A percentile compares a stretch with the other conserved stretches of the same genome.
Evolutionary conservation across 1,140 invertebrate species (phyloP).

Genomic region (Drosophila dunni): DNA sequence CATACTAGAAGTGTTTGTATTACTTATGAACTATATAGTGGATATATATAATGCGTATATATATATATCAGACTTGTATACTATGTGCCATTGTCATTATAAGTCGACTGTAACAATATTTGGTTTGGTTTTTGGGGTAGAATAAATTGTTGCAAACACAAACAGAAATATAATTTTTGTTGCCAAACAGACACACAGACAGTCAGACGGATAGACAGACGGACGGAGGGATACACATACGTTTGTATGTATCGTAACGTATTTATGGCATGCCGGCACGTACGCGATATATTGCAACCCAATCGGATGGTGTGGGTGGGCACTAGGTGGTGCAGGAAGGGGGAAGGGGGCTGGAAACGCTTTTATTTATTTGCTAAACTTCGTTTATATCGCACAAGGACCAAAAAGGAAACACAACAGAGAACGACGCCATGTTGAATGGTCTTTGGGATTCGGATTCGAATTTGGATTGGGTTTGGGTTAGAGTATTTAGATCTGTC

Average conservation of each 20-base stretch:
- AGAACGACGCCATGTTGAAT: slow-evolving; percentile 73
- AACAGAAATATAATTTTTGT: slow-evolving; percentile 83
- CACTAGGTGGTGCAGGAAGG: slow-evolving; percentile 2
- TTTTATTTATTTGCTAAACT: slow-evolving; percentile 80
- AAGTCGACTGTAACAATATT: slow-evolving; percentile 50
- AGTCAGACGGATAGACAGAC: slow-evolving; percentile 29
- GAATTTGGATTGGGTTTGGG: slow-evolving; percentile 7
- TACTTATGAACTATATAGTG: slow-evolving; percentile 1
- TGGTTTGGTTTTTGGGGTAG: slow-evolving; percentile 41
- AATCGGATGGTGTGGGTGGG: slow-evolving; percentile 43
- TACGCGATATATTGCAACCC: slow-evolving; percentile 82
- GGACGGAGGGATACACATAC: neutral
- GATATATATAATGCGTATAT: neutral
- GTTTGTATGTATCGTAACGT: slow-evolving; percentile 42
- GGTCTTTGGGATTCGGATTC: slow-evolving; percentile 36
- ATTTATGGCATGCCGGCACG: slow-evolving; percentile 83
- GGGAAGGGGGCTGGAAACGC: slow-evolving; percentile 21
- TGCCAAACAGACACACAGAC: slow-evolving; percentile 50
- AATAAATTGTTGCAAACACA: slow-evolving; percentile 82
- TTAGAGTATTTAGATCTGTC: neutral
- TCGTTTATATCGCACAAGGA: slow-evolving; percentile 71
- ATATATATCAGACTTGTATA: neutral
- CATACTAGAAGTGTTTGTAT: neutral
- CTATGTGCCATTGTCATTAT: slow-evolving; percentile 11
- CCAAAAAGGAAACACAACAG: slow-evolving; percentile 57